Base-by-base conservation (phyloP, 2,113 vertebrate genomes). In the Naja naja region DNA sequence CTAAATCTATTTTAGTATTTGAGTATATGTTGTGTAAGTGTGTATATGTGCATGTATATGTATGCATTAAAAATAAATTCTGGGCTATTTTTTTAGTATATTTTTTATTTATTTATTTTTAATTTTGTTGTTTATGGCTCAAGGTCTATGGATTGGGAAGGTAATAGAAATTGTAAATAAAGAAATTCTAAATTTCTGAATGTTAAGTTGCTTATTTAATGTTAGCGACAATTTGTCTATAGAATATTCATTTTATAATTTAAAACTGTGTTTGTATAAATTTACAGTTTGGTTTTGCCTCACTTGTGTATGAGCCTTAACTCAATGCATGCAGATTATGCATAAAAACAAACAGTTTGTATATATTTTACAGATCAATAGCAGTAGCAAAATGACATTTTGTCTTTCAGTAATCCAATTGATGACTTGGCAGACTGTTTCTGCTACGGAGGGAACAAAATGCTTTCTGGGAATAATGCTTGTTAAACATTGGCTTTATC, bases 361-460 rank as follows among this genome's bases (percentile, higher is more conserved):
- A 90, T 1, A 0, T 92, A 49, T 92, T 96, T 89, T 95, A 45
- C n/a, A 87, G 7, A 56, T 30, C 95, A 85, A 92, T 93, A 23
- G 95, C 12, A 91, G 54, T 20, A 49, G 69, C 5, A 43, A 54
- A 93, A 89, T 60, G 93, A 30, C 55, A 91, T 58, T n/a, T 93
- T 87, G 1, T 18, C 93, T 93, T 64, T 23, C 18, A 81, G 25
- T 93, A 92, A 93, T 64, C 90, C 94, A 0, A 55, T 45, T 94
- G 93, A 96, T 94, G 94, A 94, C 39, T 64, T 74, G 93, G 94
- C 95, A 74, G 91, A 2, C 6, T 89, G 96, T 95, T 90, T 5
- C 91, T 53, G 91, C 89, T 95, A 22, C 12, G 1, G 56, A 91
- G 49, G 43, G 18, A 89, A 93, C 55, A 47, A 93, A 58, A 95